These are phyloP conservation scores for Sciurus carolinensis DNA, from an alignment of 2,797 vertebrate genomes.

Conservation along the genomic window DNA sequence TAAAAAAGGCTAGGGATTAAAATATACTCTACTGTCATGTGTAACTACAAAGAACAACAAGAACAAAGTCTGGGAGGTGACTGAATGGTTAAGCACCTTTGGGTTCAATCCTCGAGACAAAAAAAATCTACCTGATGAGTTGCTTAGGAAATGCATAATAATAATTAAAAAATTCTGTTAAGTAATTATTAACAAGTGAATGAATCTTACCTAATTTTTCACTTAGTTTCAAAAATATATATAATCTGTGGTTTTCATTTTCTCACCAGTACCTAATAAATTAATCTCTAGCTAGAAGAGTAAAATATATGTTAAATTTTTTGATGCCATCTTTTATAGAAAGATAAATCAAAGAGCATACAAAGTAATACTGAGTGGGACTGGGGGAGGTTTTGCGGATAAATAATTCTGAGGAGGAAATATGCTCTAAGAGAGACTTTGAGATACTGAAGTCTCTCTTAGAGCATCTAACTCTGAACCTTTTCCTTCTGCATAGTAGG, in stretches of 20 bases:
- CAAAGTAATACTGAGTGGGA: not conserved
- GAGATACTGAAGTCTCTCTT: not conserved
- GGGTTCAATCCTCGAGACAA: too few species aligned
- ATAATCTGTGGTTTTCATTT: not conserved
- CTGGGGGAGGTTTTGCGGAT: not conserved
- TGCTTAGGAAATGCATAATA: not conserved
- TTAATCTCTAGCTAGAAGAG: not conserved
- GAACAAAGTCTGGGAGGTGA: too few species aligned
- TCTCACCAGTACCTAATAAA: not conserved
- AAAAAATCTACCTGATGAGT: not conserved
- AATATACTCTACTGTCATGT: too few species aligned
- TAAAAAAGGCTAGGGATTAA: too few species aligned
- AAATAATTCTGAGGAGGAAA: not conserved
- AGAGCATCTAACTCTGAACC: not conserved
- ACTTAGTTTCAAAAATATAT: not conserved
- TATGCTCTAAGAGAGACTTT: not conserved
- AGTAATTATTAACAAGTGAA: not conserved
- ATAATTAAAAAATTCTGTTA: not conserved
- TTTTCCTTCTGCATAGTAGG: not conserved
- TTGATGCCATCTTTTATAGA: not conserved
- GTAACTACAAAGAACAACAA: too few species aligned
- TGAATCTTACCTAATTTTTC: not conserved
- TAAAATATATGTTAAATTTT: not conserved
- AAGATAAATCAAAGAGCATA: not conserved
- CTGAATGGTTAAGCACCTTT: too few species aligned